Base-by-base conservation (phyloP, 2,113 vertebrate genomes). In the Oncorhynchus gorbuscha region DNA sequence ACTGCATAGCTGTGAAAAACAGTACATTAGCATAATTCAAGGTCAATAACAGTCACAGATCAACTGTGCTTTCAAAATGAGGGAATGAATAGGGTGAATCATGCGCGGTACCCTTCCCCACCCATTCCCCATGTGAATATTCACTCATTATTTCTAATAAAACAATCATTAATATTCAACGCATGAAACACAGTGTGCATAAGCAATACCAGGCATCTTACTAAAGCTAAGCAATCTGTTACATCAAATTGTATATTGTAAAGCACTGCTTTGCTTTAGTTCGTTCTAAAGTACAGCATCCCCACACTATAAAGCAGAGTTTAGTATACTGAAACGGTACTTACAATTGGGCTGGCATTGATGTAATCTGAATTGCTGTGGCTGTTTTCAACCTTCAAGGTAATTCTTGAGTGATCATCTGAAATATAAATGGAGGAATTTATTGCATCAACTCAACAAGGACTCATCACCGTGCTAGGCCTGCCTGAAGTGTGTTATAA, bases 261-360 rank as follows among this genome's bases (percentile, higher is more conserved):
- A 72, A 22, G 35, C 24, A 77, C 81, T 78, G 28, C 26, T 28
- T 73, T 78, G 86, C 75, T 79, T 85, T 83, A 86, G 87, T 87
- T 85, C 76, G 76, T 3, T 82, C 2, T 74, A 12, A 26, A 78
- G 78, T 70, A 77, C 45, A 55, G 0, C 71, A 69, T 28, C 3
- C 3, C 11, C 16, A 75, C 26, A 45, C 39, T 45, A 45, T 45
- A 45, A 11, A n/a, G 45, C 1, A 12, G 0, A 8, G n/a, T 75
- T 79, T 30, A 65, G 39, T 11, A 79, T 78, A 80, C 77, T 77
- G 81, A 81, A 74, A 77, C 79, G 80, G 2, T 88, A 96, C 97
- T 97, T 85, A 99, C 98, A 66, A 99, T 98, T n/a, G 97, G 95
- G 87, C 97, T 99, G 89, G 97, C 98, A 0, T 99, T 99, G 95